Evolutionary conservation across 2,113 vertebrate species (phyloP).

Genomic region (Corythornis cristatus): DNA sequence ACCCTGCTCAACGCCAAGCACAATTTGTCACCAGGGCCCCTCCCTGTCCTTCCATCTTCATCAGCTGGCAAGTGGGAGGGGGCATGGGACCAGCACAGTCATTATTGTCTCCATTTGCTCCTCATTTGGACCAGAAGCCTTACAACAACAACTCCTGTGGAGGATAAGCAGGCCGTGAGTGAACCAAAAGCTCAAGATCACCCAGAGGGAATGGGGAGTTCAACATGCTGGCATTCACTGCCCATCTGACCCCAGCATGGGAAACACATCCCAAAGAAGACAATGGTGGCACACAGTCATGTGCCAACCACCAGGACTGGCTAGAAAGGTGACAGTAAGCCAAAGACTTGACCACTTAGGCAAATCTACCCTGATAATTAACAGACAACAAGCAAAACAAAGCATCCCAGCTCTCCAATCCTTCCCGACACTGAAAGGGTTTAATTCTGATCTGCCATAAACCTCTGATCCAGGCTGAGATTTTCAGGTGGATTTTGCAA

Average conservation of each 20-base stretch:
- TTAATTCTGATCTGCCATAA: constrained; percentile 48
- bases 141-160: constrained; percentile 67
- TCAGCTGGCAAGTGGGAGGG: constrained; percentile 18
- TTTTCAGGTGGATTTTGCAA: constrained; percentile 68
- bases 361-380: background rate
- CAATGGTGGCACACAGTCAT: background rate
- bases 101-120: constrained; percentile 74
- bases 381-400: background rate
- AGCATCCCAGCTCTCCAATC: background rate
- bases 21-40: constrained; percentile 66
- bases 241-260: accelerated
- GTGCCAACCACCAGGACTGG: background rate
- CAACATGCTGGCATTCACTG: background rate
- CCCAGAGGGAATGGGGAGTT: background rate
- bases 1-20: constrained; percentile 2
- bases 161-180: background rate
- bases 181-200: background rate
- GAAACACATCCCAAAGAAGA: accelerated
- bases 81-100: constrained; percentile 11
- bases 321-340: background rate
- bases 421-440: constrained; percentile 19
- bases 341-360: background rate
- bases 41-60: constrained; percentile 41
- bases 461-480: constrained; percentile 58
- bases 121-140: constrained; percentile 71